Conservation (phyloP, 2,113 vertebrate genomes). For the Todiramphus chloris region DNA sequence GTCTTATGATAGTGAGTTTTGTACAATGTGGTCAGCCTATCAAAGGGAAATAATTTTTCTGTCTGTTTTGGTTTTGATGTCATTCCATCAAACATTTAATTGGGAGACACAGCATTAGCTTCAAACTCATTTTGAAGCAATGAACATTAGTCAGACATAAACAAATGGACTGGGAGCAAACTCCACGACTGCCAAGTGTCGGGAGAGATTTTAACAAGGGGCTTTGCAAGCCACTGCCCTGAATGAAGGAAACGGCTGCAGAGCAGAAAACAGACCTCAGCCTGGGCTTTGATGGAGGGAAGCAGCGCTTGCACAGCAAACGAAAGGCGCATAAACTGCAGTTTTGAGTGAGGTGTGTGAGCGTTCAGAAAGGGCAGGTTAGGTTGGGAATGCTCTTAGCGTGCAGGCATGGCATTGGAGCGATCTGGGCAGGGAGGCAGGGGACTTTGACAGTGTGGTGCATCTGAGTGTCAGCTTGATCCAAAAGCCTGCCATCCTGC, state of each 20-base stretch:
- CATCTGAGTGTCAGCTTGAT: neutral
- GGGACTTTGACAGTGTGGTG: neutral
- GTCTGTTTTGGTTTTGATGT: constrained; percentile 50
- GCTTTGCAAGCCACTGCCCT: neutral
- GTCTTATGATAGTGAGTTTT: neutral
- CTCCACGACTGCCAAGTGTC: neutral
- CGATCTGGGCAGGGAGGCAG: neutral
- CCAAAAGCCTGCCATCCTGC: neutral
- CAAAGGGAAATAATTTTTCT: neutral
- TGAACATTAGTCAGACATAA: constrained; percentile 10
- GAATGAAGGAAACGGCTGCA: neutral
- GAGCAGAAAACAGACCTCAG: neutral
- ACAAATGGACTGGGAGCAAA: neutral
- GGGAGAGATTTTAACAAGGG: neutral
- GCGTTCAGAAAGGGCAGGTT: neutral
- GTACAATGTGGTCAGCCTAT: neutral
- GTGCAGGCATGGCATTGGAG: neutral
- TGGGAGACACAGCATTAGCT: constrained; percentile 22
- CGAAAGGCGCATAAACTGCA: neutral
- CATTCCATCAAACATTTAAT: constrained; percentile 46
- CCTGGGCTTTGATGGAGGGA: neutral
- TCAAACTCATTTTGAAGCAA: constrained; percentile 35
- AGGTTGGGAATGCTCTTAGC: neutral
- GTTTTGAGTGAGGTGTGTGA: neutral
- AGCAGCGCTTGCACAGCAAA: neutral